Evolutionary conservation across 2,113 vertebrate species (phyloP).

Genomic region (Oncorhynchus tshawytscha): DNA sequence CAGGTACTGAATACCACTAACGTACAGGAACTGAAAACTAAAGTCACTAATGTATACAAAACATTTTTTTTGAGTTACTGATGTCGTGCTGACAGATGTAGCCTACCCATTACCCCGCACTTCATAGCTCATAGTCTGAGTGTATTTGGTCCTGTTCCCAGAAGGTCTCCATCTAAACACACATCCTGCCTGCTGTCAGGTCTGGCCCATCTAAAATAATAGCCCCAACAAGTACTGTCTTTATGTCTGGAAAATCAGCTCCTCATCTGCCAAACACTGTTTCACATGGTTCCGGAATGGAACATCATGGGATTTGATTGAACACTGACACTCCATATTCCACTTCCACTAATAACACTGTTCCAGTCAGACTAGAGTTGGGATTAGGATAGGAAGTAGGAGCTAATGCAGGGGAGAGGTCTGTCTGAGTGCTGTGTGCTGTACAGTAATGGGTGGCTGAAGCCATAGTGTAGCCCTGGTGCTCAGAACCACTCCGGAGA

Average conservation of each 20-base stretch:
- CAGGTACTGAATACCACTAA: neutral
- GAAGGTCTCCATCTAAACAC: constrained; percentile 15
- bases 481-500: constrained; percentile 4
- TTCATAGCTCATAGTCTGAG: constrained; percentile 34
- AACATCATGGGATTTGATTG: constrained; percentile 46
- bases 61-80: neutral
- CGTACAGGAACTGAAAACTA: neutral
- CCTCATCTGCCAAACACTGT: constrained; percentile 43
- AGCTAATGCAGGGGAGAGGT: constrained; percentile 50
- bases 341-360: constrained; percentile 47
- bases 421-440: constrained; percentile 23
- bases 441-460: constrained; percentile 43
- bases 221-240: constrained; percentile 31
- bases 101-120: constrained; percentile 25
- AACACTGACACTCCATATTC: constrained; percentile 48
- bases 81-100: constrained; percentile 20
- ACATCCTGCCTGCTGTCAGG: constrained; percentile 11
- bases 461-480: constrained; percentile 9
- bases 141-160: constrained; percentile 36
- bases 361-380: constrained; percentile 36
- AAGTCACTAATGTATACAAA: neutral
- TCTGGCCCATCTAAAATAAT: constrained; percentile 55
- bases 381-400: constrained; percentile 3
- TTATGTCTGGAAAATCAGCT: constrained; percentile 32
- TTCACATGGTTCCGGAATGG: constrained; percentile 32